These are phyloP conservation scores for Drosophila barbarae DNA, from an alignment of 2,888 invertebrate genomes.

Conservation along the genomic window DNA sequence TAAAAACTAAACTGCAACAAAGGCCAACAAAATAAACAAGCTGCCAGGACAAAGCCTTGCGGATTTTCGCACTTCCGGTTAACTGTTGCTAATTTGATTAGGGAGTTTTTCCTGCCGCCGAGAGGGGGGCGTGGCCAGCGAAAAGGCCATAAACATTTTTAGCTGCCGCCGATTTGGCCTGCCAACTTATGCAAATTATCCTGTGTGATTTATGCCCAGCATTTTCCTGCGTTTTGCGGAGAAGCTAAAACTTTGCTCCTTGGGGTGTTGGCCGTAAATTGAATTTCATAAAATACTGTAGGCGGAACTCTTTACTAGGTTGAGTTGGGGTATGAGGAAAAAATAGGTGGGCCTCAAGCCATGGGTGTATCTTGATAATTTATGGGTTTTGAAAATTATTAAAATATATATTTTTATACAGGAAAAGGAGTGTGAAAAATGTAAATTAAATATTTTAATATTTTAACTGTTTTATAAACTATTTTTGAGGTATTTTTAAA, in stretches of 20 bases:
- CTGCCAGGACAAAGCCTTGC: constrained; percentile 47
- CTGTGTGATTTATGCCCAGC: constrained; percentile 54
- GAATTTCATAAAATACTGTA: constrained; percentile 30
- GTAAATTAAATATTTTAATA: too few relatives aligned
- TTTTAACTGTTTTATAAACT: neutral
- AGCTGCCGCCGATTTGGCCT: constrained; percentile 50
- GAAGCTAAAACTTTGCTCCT: constrained; percentile 47
- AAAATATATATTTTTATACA: neutral
- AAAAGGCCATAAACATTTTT: constrained; percentile 43
- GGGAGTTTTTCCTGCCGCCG: constrained; percentile 52
- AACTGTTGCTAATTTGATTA: constrained; percentile 78
- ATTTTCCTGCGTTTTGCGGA: constrained; percentile 23
- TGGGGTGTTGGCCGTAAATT: constrained; percentile 38
- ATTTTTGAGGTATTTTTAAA: neutral
- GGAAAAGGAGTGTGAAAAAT: neutral
- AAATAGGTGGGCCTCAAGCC: neutral
- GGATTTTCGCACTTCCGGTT: constrained; percentile 68
- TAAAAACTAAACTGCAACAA: constrained; percentile 36
- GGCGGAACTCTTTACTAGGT: constrained; percentile 12
- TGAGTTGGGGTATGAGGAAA: neutral
- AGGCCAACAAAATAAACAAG: constrained; percentile 42
- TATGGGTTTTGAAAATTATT: too few relatives aligned
- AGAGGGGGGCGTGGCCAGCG: constrained; percentile 15
- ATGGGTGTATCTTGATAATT: neutral
- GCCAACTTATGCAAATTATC: constrained; percentile 68